Evolutionary conservation across 2,888 invertebrate species (phyloP).

Genomic region (Oscheius sp.): DNA sequence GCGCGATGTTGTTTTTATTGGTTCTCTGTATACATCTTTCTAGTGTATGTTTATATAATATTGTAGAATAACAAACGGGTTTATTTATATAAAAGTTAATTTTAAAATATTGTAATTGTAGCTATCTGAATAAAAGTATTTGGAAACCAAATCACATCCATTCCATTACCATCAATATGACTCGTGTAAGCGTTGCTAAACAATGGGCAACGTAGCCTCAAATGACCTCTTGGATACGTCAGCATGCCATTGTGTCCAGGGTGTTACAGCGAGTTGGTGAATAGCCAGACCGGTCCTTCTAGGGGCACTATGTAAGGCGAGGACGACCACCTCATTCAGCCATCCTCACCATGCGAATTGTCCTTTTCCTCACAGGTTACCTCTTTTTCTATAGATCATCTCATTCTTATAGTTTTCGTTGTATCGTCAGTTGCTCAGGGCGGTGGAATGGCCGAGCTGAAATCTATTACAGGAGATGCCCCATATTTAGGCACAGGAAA

Average conservation of each 20-base stretch:
- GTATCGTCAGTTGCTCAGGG: not conserved
- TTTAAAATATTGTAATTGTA: not conserved
- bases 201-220: conserved; percentile 21
- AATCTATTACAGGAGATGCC: conserved; percentile 57
- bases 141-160: no score
- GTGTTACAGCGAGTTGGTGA: conserved; percentile 12
- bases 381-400: not conserved
- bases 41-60: not conserved
- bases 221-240: conserved; percentile 21
- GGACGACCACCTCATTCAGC: conserved; percentile 18
- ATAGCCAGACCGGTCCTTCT: conserved; percentile 19
- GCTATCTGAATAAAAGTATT: no score
- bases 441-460: conserved; percentile 58
- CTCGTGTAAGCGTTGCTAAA: not conserved
- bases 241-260: conserved; percentile 23
- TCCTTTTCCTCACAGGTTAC: not conserved
- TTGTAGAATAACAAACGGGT: not conserved
- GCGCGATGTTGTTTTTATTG: conserved; percentile 96
- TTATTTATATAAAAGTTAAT: no score
- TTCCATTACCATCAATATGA: no score
- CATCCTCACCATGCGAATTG: conserved; percentile 7
- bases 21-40: conserved; percentile 83
- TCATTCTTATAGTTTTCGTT: not conserved
- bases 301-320: conserved; percentile 13
- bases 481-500: conserved; percentile 57